phyloP scores from a whole-genome alignment of 2,888 invertebrate species.

The Pogonocherus hispidulus region DNA sequence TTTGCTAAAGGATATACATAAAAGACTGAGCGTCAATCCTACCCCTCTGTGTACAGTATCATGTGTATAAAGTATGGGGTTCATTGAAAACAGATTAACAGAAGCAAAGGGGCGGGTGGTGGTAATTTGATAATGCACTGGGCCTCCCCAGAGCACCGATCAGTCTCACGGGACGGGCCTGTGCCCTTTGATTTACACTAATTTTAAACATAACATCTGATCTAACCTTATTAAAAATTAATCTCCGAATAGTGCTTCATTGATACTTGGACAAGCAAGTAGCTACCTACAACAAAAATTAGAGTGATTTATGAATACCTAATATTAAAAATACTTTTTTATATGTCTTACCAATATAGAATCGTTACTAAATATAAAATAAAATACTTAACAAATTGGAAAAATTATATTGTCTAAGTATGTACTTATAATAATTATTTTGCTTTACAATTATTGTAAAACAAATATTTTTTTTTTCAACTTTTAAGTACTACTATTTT shows the following conservation, averaged over 20 bases:
- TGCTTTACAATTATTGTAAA: too few species aligned
- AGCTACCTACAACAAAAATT: too few species aligned
- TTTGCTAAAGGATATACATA: slow-evolving; percentile 31
- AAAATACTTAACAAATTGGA: too few species aligned
- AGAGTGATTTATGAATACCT: too few species aligned
- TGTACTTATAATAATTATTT: too few species aligned
- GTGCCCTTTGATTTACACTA: slow-evolving; percentile 70
- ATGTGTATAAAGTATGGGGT: slow-evolving; percentile 62
- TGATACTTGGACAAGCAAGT: slow-evolving; percentile 29
- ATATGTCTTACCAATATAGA: too few species aligned
- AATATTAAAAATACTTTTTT: too few species aligned
- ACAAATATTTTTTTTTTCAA: too few species aligned
- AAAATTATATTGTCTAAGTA: too few species aligned
- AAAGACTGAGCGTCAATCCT: slow-evolving; percentile 38
- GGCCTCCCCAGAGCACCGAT: slow-evolving; percentile 58
- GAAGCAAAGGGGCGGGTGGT: slow-evolving; percentile 67
- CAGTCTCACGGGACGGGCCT: slow-evolving; percentile 61
- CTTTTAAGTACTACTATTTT: too few species aligned
- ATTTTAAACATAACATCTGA: slow-evolving; percentile 70
- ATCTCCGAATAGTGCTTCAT: slow-evolving; percentile 62
- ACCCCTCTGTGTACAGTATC: slow-evolving; percentile 60
- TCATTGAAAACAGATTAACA: slow-evolving; percentile 70
- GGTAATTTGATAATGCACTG: slow-evolving; percentile 71
- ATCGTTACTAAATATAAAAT: too few species aligned
- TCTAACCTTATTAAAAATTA: slow-evolving; percentile 69